Evolutionary conservation across 2,113 vertebrate genomes (phyloP), one percentile per base, ranked within the genome.

Genomic region (Rhynchomys soricoides): DNA sequence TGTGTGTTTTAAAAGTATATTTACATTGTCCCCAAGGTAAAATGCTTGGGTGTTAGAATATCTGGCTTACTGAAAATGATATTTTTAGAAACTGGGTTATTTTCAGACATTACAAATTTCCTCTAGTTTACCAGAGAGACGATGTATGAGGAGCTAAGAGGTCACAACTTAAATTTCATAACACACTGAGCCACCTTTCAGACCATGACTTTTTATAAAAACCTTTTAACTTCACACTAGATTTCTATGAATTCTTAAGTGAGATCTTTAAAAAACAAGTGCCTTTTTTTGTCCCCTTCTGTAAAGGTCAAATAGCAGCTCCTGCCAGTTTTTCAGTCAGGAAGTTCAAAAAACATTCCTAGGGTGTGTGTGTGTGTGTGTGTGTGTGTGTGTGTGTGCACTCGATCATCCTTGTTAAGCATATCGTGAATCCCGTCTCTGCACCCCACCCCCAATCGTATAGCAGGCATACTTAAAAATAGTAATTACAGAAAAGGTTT

Each of bases 51-150:
- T 86, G 57, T 95, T 64, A 93, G 48, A 83, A 26, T 78, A 81
- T 71, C n/a, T 71, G 77, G 81, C 91, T 94, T 88, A 93, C 95
- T 93, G 37, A 90, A 95, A 91, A 81, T 7, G 97, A 82, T 98
- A 98, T 98, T 98, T 98, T 98, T 98, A 98, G 98, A 95, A 95
- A 24, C 95, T 68, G 95, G 96, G 97, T 95, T 98, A 98, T 98
- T 99, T 98, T 98, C 97, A 98, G 98, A 98, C 98, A 97, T 97
- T 97, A 93, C 97, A 98, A 92, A 95, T 97, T 97, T 98, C 97
- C 95, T 73, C 99, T 95, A 37, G 91, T 98, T 98, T 98, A 97
- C 97, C 98, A 88, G 94, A 96, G 95, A 96, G 86, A 98, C 98
- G 98, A 98, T 98, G 97, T 97, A 90, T 95, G 40, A 96, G 45